These are phyloP conservation scores for Rallus limicola DNA, from an alignment of 2,113 vertebrate genomes.

Conservation along the genomic window DNA sequence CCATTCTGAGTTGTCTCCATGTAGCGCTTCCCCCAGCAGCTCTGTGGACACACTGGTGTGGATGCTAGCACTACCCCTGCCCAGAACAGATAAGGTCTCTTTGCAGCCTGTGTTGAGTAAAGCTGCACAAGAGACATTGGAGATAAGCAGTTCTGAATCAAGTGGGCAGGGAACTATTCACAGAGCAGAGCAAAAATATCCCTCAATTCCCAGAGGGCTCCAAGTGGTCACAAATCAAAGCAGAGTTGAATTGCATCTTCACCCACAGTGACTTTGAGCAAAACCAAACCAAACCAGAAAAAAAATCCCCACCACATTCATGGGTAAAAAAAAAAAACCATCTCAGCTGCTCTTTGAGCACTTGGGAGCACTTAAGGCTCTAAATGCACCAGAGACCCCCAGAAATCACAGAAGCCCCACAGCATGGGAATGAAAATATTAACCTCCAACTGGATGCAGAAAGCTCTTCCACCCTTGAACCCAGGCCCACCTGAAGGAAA, in stretches of 20 bases:
- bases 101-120: background rate
- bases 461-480: background rate
- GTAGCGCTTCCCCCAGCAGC: background rate
- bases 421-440: background rate
- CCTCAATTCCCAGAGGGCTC: background rate
- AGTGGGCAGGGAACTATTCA: background rate
- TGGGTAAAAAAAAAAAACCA: background rate
- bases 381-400: background rate
- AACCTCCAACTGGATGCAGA: accelerated
- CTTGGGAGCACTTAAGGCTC: background rate
- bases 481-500: background rate
- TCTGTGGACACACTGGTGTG: background rate
- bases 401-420: background rate
- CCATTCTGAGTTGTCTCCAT: accelerated
- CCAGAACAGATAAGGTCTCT: background rate
- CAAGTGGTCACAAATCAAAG: background rate
- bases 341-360: background rate
- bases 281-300: background rate
- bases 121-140: background rate
- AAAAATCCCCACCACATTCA: background rate
- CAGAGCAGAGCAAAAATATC: background rate
- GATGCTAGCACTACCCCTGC: background rate
- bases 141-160: background rate
- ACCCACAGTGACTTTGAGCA: background rate
- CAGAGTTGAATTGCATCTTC: background rate